These are phyloP conservation scores for Caradrina kadenii DNA, from an alignment of 2,888 invertebrate species.

Conservation along the genomic window DNA sequence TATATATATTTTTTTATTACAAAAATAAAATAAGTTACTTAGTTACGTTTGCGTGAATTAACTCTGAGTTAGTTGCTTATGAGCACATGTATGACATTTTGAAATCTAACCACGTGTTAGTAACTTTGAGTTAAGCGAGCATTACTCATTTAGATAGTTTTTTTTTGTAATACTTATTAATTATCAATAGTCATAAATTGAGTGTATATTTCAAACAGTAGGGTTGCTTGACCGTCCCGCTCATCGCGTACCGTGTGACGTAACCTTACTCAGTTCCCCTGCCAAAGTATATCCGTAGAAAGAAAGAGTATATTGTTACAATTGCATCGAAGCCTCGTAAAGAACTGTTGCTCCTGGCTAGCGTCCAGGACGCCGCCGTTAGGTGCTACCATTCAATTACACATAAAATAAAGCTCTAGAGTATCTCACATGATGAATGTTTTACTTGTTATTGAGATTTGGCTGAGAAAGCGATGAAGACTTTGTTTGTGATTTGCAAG, in stretches of 20 bases:
- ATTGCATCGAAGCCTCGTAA: slow-evolving; percentile 63
- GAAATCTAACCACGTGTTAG: too few species aligned
- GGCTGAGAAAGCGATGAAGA: slow-evolving; percentile 10
- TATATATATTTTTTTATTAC: too few species aligned
- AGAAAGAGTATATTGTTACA: slow-evolving; percentile 59
- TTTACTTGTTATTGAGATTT: slow-evolving; percentile 40
- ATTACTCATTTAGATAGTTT: too few species aligned
- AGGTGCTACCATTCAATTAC: slow-evolving; percentile 67
- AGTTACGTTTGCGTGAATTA: too few species aligned
- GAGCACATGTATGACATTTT: too few species aligned
- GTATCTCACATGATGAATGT: slow-evolving; percentile 52
- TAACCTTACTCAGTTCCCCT: slow-evolving; percentile 32
- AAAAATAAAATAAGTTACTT: too few species aligned
- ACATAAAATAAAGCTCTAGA: slow-evolving; percentile 57
- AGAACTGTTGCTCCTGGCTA: slow-evolving; percentile 73
- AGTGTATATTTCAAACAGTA: background rate
- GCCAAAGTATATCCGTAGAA: slow-evolving; percentile 64
- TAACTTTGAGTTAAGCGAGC: too few species aligned
- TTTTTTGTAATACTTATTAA: too few species aligned
- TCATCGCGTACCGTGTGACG: slow-evolving; percentile 1
- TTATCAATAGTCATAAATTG: too few species aligned
- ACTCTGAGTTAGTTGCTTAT: too few species aligned
- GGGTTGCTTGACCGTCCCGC: background rate
- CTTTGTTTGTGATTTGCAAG: slow-evolving; percentile 12
- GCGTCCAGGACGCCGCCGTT: slow-evolving; percentile 58